Evolutionary conservation across 2,888 invertebrate genomes (phyloP), one percentile per base, ranked within the genome.

Genomic region (Synanthedon myopaeformis): DNA sequence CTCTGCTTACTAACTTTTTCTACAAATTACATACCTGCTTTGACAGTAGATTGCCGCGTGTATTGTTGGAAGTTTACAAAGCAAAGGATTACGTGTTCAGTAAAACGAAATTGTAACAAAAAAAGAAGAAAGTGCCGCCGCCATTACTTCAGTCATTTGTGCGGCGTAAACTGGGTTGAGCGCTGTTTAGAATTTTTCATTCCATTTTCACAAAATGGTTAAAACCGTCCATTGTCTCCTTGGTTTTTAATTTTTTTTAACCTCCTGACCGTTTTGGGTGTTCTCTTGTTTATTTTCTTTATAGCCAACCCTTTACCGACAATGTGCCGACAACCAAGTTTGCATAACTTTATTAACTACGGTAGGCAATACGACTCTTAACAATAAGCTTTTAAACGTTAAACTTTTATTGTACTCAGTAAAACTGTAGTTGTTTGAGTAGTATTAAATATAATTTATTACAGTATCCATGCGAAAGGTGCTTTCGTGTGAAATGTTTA

Each of bases 251-350:
- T 69, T 70, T 74, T 76, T 73, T 78, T 67, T 67, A 69, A 61
- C 63, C 62, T 59, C 65, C 74, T 77, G 81, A 76, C 72, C 70
- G 67, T 67, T 70, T 65, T 74, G 77, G 79, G 70, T 74, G 73
- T 78, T 74, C 76, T 66, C 64, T 67, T 69, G 66, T 72, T 76
- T 76, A 78, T 78, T 77, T 75, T 70, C 70, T 79, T 76, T 79
- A 75, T 79, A 75, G 66, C 67, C 62, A 68, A 67, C 70, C 69
- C 71, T 60, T 74, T 66, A 72, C 75, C 74, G 69, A 70, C 76
- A 71, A 66, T 60, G 74, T 66, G 72, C 75, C 74, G 69, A 70
- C 76, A 71, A 66, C 65, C 65, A 69, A 69, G 73, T 76, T 81
- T 80, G 77, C 74, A 73, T 78, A 78, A 78, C 70, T 68, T 69